These are phyloP conservation scores for Mustela nigripes DNA, from an alignment of 2,113 vertebrate genomes.

Conservation along the genomic window DNA sequence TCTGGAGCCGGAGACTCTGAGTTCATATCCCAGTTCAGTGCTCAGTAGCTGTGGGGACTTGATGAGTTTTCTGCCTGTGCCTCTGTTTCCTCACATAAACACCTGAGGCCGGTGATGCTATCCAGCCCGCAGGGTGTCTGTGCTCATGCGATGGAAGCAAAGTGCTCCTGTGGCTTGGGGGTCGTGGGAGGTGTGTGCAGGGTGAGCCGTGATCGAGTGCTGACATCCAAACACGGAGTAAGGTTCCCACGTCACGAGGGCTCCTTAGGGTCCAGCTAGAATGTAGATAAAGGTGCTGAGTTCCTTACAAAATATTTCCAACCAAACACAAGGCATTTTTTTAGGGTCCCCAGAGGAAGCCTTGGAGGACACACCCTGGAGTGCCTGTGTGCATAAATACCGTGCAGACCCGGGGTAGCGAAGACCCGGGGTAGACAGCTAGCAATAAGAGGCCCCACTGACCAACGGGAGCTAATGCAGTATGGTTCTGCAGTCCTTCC, in stretches of 20 bases:
- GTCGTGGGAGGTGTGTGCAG: fast-evolving
- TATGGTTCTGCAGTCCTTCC: fast-evolving
- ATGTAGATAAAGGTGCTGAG: background rate
- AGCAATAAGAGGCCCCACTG: fast-evolving
- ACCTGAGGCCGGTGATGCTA: fast-evolving
- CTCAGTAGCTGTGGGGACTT: background rate
- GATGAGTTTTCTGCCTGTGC: background rate
- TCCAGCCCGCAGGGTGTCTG: fast-evolving
- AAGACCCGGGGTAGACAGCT: fast-evolving
- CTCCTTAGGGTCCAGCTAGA: background rate
- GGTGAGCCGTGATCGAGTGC: too few species aligned
- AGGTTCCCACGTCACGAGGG: fast-evolving
- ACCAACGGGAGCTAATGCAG: fast-evolving
- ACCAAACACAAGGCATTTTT: background rate
- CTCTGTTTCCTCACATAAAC: background rate
- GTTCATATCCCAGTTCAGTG: background rate
- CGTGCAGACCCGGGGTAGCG: fast-evolving
- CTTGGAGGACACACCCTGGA: too few species aligned
- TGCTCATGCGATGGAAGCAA: background rate
- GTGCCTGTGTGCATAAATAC: fast-evolving
- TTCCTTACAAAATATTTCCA: background rate
- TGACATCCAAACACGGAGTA: fast-evolving
- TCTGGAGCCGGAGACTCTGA: background rate
- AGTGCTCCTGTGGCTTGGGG: fast-evolving
- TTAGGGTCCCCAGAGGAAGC: background rate